Base-by-base conservation (phyloP, 2,888 invertebrate genomes). In the Lissonota sp. region DNA sequence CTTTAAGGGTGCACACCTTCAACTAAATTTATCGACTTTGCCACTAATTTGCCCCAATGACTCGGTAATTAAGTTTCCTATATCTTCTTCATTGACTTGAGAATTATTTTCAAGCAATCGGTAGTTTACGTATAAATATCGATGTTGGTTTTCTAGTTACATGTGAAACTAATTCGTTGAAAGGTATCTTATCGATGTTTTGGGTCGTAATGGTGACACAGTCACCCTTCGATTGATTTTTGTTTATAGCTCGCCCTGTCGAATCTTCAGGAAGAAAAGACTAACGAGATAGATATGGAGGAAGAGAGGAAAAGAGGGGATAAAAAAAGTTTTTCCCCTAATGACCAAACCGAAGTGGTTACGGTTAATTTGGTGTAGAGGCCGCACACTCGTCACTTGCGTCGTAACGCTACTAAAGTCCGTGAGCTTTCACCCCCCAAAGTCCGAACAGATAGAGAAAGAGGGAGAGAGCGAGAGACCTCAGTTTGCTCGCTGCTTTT, bases 261-360 rank as follows among this genome's bases (percentile, higher is more conserved):
- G 46, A 63, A 57, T 26, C 70, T 55, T 42, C 6, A 69, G 53
- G 66, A 6, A 39, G 57, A 67, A 49, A 71, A 62, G 72, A 70
- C 26, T 26, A 26, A 26, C 26, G 26, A 26, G 26, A 26, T 1
- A 26, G 26, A 26, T 26, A 26, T 26, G 26, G 26, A 26, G 26
- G 26, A 26, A 26, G 26, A 26, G 26, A 26, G 26, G 26, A 64
- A n/a, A n/a, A 67, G 46, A 42, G 55, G 5, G 14, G 58, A n/a
- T n/a, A 40, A 63, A 77, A 42, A 63, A 62, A 49, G 85, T 87
- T 88, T 84, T 87, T 86, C 87, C 88, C 88, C 86, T 90, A 89
- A 90, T 90, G 88, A 90, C 87, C 88, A 79, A 82, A 76, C 84
- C 85, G 80, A 85, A 88, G 90, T 88, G 87, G 89, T 90, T 88